Base-by-base conservation (phyloP, 64 coral and sea anemone species). In the Montipora cactus region DNA sequence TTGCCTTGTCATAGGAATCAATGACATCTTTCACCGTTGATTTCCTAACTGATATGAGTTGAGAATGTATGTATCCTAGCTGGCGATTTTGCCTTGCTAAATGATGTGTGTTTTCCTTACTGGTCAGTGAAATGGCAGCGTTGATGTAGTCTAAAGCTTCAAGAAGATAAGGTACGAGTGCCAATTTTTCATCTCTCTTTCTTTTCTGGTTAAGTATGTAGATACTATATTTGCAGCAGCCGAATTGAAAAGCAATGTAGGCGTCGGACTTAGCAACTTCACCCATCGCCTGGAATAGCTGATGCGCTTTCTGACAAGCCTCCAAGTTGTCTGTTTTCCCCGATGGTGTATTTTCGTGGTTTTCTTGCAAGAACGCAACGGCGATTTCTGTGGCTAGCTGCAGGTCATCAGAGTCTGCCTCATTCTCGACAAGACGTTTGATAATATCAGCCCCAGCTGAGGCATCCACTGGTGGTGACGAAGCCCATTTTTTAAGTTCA, bases 241-340 rank as follows among this genome's bases (percentile, higher is more conserved):
- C 88, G 62, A 69, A 94, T 9, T 90, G 79, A 44, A 90, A 94
- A 84, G 93, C 67, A 62, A 94, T 45, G 5, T 50, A 90, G 8
- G 69, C 87, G 12, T 88, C 78, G 15, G 93, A 84, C 1, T 84
- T 45, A 22, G 55, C 67, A 20, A 75, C 83, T 2, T 61, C 4
- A n/a, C 93, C 93, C 93, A 94, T 55, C 58, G 87, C 93, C 76
- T 90, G 87, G 75, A 84, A 90, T 16, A 94, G 67, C 58, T 94
- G 67, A 44, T 94, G 47, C 3, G 87, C 93, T 0, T 94, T 94
- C 66, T 78, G 93, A 8, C 70, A 14, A 19, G 62, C 77, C 15
- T 71, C 47, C 18, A 90, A 58, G 23, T 19, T 4, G 1, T 3
- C 0, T 84, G 5, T 0, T 0, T 3, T 46, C 79, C 66, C 76